Conservation (phyloP, 2,888 invertebrate genomes). For the Harpalus rubripes region DNA sequence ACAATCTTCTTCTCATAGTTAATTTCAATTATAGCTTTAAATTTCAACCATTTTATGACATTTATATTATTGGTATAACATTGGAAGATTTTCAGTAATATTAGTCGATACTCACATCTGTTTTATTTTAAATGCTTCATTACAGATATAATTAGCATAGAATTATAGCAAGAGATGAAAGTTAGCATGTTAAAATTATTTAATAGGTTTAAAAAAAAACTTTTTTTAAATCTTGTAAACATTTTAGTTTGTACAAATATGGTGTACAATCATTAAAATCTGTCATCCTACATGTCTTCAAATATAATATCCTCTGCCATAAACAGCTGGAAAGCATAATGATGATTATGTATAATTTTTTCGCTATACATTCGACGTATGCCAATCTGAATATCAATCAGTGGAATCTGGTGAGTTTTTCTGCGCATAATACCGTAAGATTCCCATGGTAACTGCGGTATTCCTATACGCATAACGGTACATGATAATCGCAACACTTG, state of each 20-base stretch:
- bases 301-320: not conserved
- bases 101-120: not conserved
- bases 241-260: not conserved
- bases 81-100: too few species aligned
- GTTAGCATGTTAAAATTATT: not conserved
- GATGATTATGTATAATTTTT: slow-evolving; percentile 24
- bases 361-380: slow-evolving; percentile 1
- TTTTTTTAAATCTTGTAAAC: not conserved
- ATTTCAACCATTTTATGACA: too few species aligned
- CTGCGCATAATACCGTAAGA: slow-evolving; percentile 28
- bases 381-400: slow-evolving; percentile 27
- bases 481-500: slow-evolving; percentile 14
- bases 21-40: too few species aligned
- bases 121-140: not conserved
- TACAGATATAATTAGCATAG: not conserved
- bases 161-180: not conserved
- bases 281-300: not conserved
- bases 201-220: not conserved
- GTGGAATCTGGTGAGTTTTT: slow-evolving; percentile 20
- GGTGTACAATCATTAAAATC: slow-evolving; percentile 14
- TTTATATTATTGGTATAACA: too few species aligned
- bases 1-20: too few species aligned
- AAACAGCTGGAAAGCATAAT: slow-evolving; percentile 1
- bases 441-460: slow-evolving; percentile 32
- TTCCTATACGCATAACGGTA: slow-evolving; percentile 29